Percentiles rank a stretch among this genome's conserved stretches.
These are phyloP conservation scores for Nymphicus hollandicus DNA, from an alignment of 2,113 vertebrate genomes.

Conservation along the genomic window DNA sequence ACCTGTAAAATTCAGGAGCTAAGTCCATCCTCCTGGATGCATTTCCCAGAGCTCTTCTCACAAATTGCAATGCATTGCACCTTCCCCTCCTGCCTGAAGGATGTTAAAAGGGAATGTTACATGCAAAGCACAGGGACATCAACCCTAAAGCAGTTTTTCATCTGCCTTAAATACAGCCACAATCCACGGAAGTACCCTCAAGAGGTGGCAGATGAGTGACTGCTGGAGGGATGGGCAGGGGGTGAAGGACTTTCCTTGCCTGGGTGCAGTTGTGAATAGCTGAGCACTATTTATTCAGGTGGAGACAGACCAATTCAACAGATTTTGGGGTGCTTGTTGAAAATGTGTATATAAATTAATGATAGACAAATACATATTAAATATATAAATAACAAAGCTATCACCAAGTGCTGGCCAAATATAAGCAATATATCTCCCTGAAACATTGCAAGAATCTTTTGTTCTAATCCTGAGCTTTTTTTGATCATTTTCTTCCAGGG, in stretches of 20 bases:
- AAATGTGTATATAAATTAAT: neutral
- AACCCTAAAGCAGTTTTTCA: neutral
- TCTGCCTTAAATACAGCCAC: neutral
- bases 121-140: neutral
- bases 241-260: neutral
- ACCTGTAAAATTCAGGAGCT: neutral
- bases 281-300: conserved; percentile 12
- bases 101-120: neutral
- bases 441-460: neutral
- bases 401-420: neutral
- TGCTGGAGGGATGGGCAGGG: neutral
- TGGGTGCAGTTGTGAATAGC: neutral
- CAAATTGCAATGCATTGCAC: fast-evolving
- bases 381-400: neutral
- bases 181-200: neutral
- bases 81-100: neutral
- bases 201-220: neutral
- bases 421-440: neutral
- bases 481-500: neutral
- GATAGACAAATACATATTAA: neutral
- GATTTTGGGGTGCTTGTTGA: neutral
- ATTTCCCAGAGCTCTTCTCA: neutral
- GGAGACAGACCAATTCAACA: neutral
- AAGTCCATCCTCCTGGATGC: neutral
- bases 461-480: neutral